These are phyloP conservation scores for Morpho achilles DNA, from an alignment of 2,888 invertebrate genomes.

Conservation along the genomic window DNA sequence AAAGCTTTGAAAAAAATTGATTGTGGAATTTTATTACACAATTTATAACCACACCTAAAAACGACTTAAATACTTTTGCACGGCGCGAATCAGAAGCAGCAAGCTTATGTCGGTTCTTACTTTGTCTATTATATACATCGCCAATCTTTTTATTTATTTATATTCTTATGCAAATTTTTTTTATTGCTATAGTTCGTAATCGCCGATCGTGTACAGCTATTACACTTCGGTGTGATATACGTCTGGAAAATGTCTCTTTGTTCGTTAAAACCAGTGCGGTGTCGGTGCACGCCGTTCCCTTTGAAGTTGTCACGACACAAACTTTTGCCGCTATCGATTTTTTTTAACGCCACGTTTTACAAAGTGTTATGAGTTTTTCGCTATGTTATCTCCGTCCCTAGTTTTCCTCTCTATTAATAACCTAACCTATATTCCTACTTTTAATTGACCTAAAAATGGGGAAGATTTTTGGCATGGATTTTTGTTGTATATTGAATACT, in stretches of 20 bases:
- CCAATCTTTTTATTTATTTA: too few species aligned
- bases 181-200: neutral
- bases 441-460: slow-evolving; percentile 10
- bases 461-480: neutral
- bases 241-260: slow-evolving; percentile 7
- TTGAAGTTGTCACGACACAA: slow-evolving; percentile 31
- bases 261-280: slow-evolving; percentile 31
- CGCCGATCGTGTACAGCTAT: too few species aligned
- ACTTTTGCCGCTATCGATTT: slow-evolving; percentile 25
- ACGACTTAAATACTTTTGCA: too few species aligned
- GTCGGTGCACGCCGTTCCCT: slow-evolving; percentile 27
- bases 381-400: neutral
- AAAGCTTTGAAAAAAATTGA: too few species aligned
- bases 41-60: too few species aligned
- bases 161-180: too few species aligned
- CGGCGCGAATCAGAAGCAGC: too few species aligned
- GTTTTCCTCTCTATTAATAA: slow-evolving; percentile 7
- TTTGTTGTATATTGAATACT: too few species aligned
- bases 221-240: slow-evolving; percentile 10
- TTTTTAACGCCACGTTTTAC: slow-evolving; percentile 9
- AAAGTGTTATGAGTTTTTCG: slow-evolving; percentile 13
- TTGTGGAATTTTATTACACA: too few species aligned
- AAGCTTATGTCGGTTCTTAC: too few species aligned
- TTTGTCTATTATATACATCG: too few species aligned
- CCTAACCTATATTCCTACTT: slow-evolving; percentile 9